phyloP scores from a whole-genome alignment of 2,888 invertebrate species.

The Colletes collaris region DNA sequence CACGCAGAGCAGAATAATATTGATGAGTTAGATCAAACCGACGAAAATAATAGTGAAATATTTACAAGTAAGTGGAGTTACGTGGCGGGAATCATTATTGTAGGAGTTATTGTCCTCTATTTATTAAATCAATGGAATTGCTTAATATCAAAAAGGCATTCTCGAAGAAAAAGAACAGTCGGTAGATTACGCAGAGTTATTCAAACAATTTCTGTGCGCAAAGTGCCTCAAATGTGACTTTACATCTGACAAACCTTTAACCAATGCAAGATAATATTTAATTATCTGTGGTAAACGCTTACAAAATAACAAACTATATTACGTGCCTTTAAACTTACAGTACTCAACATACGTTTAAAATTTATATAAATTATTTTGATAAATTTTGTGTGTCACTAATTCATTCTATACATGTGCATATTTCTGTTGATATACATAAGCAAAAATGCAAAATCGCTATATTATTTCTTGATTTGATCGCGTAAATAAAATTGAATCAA shows the following conservation, averaged over 20 bases:
- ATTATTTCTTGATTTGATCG: slow-evolving; percentile 7
- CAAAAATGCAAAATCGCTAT: slow-evolving; percentile 11
- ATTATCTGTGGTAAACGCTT: slow-evolving; percentile 49
- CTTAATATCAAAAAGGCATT: slow-evolving; percentile 75
- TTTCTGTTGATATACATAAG: slow-evolving; percentile 20
- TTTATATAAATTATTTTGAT: slow-evolving; percentile 57
- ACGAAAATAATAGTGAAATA: slow-evolving; percentile 53
- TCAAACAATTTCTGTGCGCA: slow-evolving; percentile 79
- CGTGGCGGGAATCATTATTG: slow-evolving; percentile 67
- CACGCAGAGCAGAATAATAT: slow-evolving; percentile 59
- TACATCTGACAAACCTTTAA: slow-evolving; percentile 42
- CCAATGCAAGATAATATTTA: slow-evolving; percentile 40
- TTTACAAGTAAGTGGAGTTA: slow-evolving; percentile 71
- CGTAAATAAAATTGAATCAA: slow-evolving; percentile 16
- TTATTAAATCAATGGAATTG: slow-evolving; percentile 75
- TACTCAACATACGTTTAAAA: slow-evolving; percentile 32
- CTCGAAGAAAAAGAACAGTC: slow-evolving; percentile 78
- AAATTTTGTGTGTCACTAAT: slow-evolving; percentile 27
- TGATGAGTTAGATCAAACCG: slow-evolving; percentile 47
- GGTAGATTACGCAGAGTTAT: slow-evolving; percentile 80
- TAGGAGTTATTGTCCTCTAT: slow-evolving; percentile 70
- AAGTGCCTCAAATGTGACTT: slow-evolving; percentile 79
- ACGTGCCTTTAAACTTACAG: slow-evolving; percentile 59
- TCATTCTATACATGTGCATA: slow-evolving; percentile 23
- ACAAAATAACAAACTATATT: slow-evolving; percentile 47